Evolutionary conservation across 1,140 invertebrate genomes (phyloP).

Genomic region (Frieseomelitta varia): DNA sequence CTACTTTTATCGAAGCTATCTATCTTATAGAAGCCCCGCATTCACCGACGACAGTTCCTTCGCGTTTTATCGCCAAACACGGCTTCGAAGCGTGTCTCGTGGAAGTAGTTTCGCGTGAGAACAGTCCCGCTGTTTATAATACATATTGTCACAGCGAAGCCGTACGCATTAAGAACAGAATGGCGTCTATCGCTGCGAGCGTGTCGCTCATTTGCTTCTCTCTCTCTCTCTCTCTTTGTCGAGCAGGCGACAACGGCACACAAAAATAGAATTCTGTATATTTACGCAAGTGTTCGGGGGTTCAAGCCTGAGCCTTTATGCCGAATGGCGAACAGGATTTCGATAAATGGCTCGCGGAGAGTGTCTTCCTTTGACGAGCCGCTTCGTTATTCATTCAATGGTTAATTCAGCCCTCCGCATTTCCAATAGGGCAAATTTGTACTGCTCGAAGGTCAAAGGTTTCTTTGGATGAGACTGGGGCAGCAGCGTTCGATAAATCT

Average conservation of each 20-base stretch:
- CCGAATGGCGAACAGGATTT: background rate
- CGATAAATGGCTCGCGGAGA: background rate
- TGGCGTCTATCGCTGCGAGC: background rate
- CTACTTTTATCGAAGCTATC: background rate
- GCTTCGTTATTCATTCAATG: background rate
- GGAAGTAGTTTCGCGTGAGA: background rate
- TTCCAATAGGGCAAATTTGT: no score
- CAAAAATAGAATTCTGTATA: conserved; percentile 3
- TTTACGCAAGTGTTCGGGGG: conserved; percentile 9
- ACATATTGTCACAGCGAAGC: conserved; percentile 25
- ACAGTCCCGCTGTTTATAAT: background rate
- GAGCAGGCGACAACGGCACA: background rate
- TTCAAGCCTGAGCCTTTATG: background rate
- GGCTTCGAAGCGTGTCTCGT: background rate
- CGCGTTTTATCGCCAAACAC: conserved; percentile 18
- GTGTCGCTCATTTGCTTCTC: background rate
- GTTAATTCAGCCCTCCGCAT: background rate
- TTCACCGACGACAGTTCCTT: conserved; percentile 17
- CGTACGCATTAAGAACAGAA: conserved; percentile 15
- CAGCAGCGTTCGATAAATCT: background rate
- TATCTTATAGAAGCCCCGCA: conserved; percentile 1
- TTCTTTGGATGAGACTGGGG: background rate
- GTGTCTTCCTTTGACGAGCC: background rate
- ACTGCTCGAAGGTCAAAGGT: background rate
- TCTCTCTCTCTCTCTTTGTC: background rate